phyloP scores from a whole-genome alignment of 1,140 invertebrate genomes.

The Diorhabda elongata region DNA sequence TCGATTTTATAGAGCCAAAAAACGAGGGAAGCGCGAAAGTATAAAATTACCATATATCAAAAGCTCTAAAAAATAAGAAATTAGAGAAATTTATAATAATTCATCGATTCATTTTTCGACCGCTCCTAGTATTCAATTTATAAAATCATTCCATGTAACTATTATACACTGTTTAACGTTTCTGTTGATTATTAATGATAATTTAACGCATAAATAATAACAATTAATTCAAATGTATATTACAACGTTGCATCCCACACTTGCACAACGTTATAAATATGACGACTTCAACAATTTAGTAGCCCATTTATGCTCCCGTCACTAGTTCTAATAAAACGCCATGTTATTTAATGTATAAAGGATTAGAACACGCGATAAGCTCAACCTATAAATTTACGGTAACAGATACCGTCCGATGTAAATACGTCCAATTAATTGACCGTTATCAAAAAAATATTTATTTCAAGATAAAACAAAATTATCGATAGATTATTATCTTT shows the following conservation, averaged over 20 bases:
- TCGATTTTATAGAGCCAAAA: too few relatives aligned
- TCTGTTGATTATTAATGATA: too few relatives aligned
- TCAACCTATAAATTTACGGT: neutral
- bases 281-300: neutral
- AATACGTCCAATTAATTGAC: neutral
- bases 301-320: neutral
- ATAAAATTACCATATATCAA: too few relatives aligned
- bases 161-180: too few relatives aligned
- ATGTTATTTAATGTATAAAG: slow-evolving; percentile 1
- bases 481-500: neutral
- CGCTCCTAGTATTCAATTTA: too few relatives aligned
- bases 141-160: too few relatives aligned
- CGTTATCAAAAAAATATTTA: neutral
- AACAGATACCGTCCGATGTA: neutral
- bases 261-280: neutral
- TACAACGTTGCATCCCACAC: neutral
- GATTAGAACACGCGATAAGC: neutral
- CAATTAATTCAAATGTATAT: too few relatives aligned
- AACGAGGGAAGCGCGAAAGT: too few relatives aligned
- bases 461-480: neutral
- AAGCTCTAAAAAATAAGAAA: too few relatives aligned
- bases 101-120: too few relatives aligned
- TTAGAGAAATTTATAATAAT: too few relatives aligned
- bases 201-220: too few relatives aligned
- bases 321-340: neutral